Conservation (phyloP, 2,113 vertebrate genomes). For the Isurus oxyrinchus region DNA sequence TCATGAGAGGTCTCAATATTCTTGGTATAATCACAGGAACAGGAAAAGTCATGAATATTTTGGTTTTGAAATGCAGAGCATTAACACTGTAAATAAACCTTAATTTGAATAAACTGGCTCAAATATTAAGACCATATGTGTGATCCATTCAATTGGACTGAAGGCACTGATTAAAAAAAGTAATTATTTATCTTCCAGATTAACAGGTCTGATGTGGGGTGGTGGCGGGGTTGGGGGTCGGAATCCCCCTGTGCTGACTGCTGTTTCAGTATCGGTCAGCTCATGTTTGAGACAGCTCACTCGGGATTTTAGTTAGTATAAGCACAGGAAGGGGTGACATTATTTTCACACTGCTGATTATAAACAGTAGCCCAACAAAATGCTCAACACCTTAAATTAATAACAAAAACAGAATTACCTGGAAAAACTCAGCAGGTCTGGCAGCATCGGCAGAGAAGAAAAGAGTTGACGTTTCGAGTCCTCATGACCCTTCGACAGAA, state of each 20-base stretch:
- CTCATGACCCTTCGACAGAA: no score
- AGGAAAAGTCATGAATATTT: background rate
- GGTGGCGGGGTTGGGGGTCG: accelerated
- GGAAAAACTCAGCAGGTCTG: no score
- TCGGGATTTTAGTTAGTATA: background rate
- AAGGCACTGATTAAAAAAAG: background rate
- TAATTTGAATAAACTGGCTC: background rate
- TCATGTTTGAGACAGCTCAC: background rate
- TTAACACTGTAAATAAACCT: background rate
- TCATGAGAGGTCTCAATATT: background rate
- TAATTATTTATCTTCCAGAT: background rate
- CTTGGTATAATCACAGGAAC: background rate
- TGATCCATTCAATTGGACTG: background rate
- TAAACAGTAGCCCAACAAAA: background rate
- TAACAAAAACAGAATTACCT: no score
- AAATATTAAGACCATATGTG: background rate
- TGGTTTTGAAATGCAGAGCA: background rate
- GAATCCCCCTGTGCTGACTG: background rate
- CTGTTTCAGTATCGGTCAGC: background rate
- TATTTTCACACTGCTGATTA: background rate
- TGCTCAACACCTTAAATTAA: background rate
- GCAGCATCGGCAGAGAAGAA: no score
- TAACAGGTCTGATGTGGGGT: background rate
- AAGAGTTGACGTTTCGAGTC: no score
- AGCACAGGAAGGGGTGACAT: background rate